Conservation (phyloP, 1,140 invertebrate genomes). For the Ptiloglossa arizonensis region DNA sequence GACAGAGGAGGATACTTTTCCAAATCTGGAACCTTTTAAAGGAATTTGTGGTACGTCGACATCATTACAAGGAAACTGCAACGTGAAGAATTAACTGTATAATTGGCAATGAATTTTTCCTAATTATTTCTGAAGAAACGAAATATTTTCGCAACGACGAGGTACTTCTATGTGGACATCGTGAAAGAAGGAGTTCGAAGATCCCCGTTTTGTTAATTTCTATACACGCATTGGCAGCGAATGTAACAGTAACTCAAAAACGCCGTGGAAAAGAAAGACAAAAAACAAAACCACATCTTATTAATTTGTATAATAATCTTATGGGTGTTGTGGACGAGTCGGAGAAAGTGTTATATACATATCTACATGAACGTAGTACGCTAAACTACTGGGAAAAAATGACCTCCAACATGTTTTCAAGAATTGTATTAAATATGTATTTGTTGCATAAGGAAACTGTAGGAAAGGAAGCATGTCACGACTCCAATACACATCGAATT, state of each 20-base stretch:
- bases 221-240: background rate
- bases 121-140: no score
- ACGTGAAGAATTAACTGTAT: no score
- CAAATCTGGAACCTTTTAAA: no score
- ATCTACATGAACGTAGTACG: conserved; percentile 13
- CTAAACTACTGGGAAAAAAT: conserved; percentile 10
- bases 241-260: background rate
- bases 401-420: conserved; percentile 23
- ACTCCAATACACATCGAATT: conserved; percentile 9
- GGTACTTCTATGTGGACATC: conserved; percentile 1
- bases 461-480: conserved; percentile 11
- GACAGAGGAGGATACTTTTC: no score
- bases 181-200: background rate
- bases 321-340: conserved; percentile 10
- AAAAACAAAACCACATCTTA: conserved; percentile 16
- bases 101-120: no score
- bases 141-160: background rate
- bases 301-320: conserved; percentile 12
- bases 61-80: no score
- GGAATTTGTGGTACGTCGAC: no score
- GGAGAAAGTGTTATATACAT: conserved; percentile 1
- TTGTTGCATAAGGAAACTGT: conserved; percentile 17
- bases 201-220: conserved; percentile 14
- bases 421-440: conserved; percentile 17
- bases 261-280: background rate